Evolutionary conservation across 2,888 invertebrate species (phyloP).

Genomic region (Ochropleura plecta): DNA sequence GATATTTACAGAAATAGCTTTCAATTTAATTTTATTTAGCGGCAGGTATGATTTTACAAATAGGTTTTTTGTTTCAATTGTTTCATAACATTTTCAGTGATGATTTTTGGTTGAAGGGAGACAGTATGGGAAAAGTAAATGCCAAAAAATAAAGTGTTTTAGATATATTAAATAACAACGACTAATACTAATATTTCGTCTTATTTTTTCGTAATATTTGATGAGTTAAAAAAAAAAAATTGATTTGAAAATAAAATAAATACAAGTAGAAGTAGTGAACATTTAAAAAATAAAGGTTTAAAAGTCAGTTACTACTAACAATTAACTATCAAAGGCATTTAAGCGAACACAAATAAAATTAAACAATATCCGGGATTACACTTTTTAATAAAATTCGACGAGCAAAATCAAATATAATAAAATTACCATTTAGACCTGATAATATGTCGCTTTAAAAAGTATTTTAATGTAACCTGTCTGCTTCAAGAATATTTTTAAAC

Average conservation of each 20-base stretch:
- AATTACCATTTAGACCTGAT: neutral
- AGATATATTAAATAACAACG: no score
- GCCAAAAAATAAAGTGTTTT: neutral
- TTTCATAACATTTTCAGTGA: neutral
- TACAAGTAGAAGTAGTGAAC: neutral
- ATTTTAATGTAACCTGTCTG: neutral
- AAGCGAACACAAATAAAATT: neutral
- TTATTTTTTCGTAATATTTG: no score
- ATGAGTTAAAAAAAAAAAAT: no score
- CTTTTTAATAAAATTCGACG: neutral
- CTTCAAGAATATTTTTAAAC: neutral
- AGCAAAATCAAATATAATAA: neutral
- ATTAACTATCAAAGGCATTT: neutral
- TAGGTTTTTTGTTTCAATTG: neutral
- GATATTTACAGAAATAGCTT: constrained; percentile 26
- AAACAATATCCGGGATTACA: neutral
- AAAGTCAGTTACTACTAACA: neutral
- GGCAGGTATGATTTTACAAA: neutral
- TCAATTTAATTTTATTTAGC: constrained; percentile 7
- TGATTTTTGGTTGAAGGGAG: neutral
- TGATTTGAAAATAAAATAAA: no score
- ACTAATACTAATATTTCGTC: no score
- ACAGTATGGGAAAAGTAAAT: neutral
- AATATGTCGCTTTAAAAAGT: neutral
- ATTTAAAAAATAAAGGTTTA: neutral